phyloP scores from a whole-genome alignment of 2,113 vertebrate genomes.

The Macrotis lagotis region DNA sequence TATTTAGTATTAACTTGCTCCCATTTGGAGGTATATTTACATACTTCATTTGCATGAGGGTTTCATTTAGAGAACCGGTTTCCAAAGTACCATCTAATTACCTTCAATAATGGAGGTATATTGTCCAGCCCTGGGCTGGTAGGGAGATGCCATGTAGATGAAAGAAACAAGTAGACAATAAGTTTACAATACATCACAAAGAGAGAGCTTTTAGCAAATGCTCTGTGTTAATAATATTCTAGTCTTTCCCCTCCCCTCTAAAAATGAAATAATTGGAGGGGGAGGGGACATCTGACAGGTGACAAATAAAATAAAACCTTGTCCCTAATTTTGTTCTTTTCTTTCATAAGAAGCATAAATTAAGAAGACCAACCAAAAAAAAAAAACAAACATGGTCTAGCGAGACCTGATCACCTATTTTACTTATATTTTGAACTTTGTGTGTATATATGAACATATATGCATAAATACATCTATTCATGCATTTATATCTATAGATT shows the following conservation, averaged over 20 bases:
- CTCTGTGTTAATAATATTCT: conserved; percentile 3
- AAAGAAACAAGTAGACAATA: conserved; percentile 65
- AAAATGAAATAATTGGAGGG: not conserved
- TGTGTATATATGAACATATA: not conserved
- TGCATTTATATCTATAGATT: not conserved
- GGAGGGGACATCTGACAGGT: not conserved
- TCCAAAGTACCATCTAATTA: conserved; percentile 80
- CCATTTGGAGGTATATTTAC: conserved; percentile 80
- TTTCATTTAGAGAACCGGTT: conserved; percentile 79
- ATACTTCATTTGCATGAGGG: conserved; percentile 81
- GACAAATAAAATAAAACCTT: not conserved
- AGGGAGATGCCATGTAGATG: conserved; percentile 54
- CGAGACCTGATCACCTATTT: conserved; percentile 26
- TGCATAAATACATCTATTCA: not conserved
- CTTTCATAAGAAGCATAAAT: conserved; percentile 73
- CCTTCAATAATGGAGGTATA: conserved; percentile 59
- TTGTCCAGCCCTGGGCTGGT: conserved; percentile 55
- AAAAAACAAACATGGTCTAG: not conserved
- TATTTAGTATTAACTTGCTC: conserved; percentile 79
- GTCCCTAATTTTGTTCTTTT: conserved; percentile 69
- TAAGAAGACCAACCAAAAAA: conserved; percentile 56
- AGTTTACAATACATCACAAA: not conserved
- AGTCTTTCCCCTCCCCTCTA: not conserved
- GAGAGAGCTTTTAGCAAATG: conserved; percentile 76
- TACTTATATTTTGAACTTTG: not conserved